Evolutionary conservation across 2,888 invertebrate genomes (phyloP), one percentile per base, ranked within the genome.

Genomic region (Hypercompe scribonia): DNA sequence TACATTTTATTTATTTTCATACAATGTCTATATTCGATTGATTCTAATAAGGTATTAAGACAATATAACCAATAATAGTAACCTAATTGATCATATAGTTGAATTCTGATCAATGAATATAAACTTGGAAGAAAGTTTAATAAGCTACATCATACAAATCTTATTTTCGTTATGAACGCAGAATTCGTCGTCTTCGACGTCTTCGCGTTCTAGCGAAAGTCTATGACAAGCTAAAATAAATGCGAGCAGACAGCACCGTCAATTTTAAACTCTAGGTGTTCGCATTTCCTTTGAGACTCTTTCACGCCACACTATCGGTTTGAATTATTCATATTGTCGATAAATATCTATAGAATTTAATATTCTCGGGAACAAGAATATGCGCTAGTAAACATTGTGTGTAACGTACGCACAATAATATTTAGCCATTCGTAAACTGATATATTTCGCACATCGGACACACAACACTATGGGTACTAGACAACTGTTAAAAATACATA

Each of bases 221-320:
- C 71, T 64, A 69, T 63, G 77, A 75, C 78, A 84, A 75, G 74
- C 33, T 69, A 73, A 78, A 75, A 71, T 73, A 77, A 80, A 84
- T 72, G 76, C 74, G 77, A 80, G 67, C 84, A 86, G 85, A 88
- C 83, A 86, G 83, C 87, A 82, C 81, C 88, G 87, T 90, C 91
- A 91, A 92, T 93, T 93, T 92, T 90, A 91, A 91, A 91, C 90
- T 90, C 87, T 89, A 91, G 91, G 86, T 88, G 88, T 88, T 89
- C 89, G 90, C 90, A 91, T 91, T 92, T 88, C 92, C 93, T 94
- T 94, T 93, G 93, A 92, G 91, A 89, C 90, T 92, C 87, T 92
- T 92, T 92, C 90, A 87, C 90, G 88, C 91, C 90, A 89, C 90
- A 88, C 90, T 90, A 89, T 89, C 76, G 76, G 85, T 87, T 86